Evolutionary conservation across 1,140 invertebrate genomes (phyloP), one percentile per base, ranked within the genome.

Genomic region (Drosophila kohkoa): DNA sequence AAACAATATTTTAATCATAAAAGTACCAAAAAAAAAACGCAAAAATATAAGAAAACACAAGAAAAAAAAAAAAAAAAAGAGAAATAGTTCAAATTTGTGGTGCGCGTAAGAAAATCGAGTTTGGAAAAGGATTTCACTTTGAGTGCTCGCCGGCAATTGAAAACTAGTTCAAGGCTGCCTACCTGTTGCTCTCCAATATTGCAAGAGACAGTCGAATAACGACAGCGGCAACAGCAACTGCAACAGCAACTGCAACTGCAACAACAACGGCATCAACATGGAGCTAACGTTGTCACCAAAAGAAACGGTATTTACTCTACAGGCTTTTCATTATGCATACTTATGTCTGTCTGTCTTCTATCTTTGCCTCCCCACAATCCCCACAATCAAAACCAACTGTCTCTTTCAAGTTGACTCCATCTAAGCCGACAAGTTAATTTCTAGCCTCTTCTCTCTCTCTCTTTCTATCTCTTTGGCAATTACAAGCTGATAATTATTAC

Each of bases 221-320:
- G 28, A 28, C 62, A 54, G 25, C 48, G n/a, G 10, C 67, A 81
- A 71, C 48, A 62, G 5, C 58, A 62, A 20, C 48, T 20, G n/a
- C n/a, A n/a, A n/a, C n/a, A n/a, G 4, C 48, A 64, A 15, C 35
- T 52, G n/a, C 35, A 41, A 28, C 62, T 54, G 25, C 48, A 16
- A 16, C 67, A 81, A 28, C 38, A 30, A 30, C 62, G 55, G 15
- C 48, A 16, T 13, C 67, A 81, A 72, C 45, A 88, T 88, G 85
- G 85, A 89, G 75, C 65, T 88, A 78, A 81, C 85, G 46, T 68
- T 87, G 77, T 87, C 83, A 59, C 70, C 77, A 63, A 88, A 85
- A 85, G 85, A 88, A 89, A 89, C 85, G 85, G 85, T 88, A 88
- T 85, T 74, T 89, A 79, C 81, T 85, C 69, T 89, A 76, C 78